These are phyloP conservation scores for Drosophila dunni DNA, from an alignment of 1,140 invertebrate genomes.

Conservation along the genomic window DNA sequence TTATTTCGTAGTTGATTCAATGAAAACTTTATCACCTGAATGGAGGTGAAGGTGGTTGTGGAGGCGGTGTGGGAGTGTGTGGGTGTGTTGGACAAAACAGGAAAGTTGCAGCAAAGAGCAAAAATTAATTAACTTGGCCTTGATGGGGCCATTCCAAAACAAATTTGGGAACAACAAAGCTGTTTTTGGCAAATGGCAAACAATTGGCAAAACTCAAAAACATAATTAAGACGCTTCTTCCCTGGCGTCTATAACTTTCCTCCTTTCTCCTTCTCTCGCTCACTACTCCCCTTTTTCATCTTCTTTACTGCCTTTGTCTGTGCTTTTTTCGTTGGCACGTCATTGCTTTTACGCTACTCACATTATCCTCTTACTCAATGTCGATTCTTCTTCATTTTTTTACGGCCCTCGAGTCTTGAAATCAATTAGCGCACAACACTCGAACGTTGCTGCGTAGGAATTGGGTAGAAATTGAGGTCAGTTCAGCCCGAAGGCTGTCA, in stretches of 20 bases:
- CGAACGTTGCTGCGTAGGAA: slow-evolving; percentile 8
- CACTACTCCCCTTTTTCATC: neutral
- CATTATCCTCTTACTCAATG: neutral
- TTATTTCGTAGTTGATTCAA: slow-evolving; percentile 74
- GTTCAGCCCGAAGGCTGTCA: neutral
- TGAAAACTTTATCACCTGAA: slow-evolving; percentile 72
- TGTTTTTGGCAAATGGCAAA: slow-evolving; percentile 47
- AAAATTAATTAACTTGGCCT: slow-evolving; percentile 76
- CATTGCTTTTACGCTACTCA: slow-evolving; percentile 25
- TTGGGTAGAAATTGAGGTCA: slow-evolving; percentile 24
- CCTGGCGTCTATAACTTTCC: neutral
- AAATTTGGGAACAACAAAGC: slow-evolving; percentile 32
- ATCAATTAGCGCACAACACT: slow-evolving; percentile 71
- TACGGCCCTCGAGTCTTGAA: slow-evolving; percentile 55
- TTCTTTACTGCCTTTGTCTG: slow-evolving; percentile 6
- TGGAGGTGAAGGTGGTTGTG: neutral
- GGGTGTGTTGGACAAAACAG: neutral
- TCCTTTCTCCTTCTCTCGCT: neutral
- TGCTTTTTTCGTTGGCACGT: neutral
- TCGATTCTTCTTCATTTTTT: slow-evolving; percentile 21
- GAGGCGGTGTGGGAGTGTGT: neutral
- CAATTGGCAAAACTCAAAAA: slow-evolving; percentile 70
- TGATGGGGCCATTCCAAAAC: slow-evolving; percentile 12
- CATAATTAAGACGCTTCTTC: slow-evolving; percentile 71
- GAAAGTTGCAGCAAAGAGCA: slow-evolving; percentile 26